Evolutionary conservation across 2,797 vertebrate genomes (phyloP), one percentile per base, ranked within the genome.

Genomic region (Sarcoramphus papa): DNA sequence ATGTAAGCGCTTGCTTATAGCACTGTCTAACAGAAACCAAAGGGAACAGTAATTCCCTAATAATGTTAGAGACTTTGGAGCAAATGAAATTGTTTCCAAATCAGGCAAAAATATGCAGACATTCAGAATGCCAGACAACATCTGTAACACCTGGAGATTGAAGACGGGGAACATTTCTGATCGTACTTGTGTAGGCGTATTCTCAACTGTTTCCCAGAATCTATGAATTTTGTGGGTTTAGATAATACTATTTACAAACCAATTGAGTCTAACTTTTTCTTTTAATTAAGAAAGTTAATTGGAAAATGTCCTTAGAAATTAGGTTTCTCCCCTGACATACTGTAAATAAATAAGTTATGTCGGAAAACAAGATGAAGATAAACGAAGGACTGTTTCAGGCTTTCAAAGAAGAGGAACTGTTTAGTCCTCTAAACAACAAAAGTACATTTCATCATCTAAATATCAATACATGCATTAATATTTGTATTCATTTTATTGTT

Each of bases 231-330:
- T 22, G 20, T 57, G 40, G n/a, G 2, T 48, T 90, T 90, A 57
- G 65, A 45, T 74, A 85, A 80, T 65, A 23, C 68, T 77, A 19
- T 90, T 94, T 81, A 74, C 78, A 69, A 93, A 62, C 33, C 45
- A 50, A 5, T 16, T 45, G 60, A 89, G 28, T 57, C 76, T 70
- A 77, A 95, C 88, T 82, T 94, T 60, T 87, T 45, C 50, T 88
- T 90, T 92, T 87, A 85, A 92, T 87, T 96, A 80, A 84, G 78
- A 50, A 83, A 89, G 37, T 79, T 95, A 93, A 92, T 87, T 96
- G 80, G 90, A 95, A 94, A 95, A 90, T 87, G 65, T 70, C 67
- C 35, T 90, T 70, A 82, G 83, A 91, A 95, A 93, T 94, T 45
- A 74, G 43, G 25, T 84, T 95, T 84, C 62, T 95, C 85, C 79